Percentiles rank a stretch among this genome's conserved stretches.
These are phyloP conservation scores for Julus scandinavius DNA, from an alignment of 2,888 invertebrate genomes.

Conservation along the genomic window DNA sequence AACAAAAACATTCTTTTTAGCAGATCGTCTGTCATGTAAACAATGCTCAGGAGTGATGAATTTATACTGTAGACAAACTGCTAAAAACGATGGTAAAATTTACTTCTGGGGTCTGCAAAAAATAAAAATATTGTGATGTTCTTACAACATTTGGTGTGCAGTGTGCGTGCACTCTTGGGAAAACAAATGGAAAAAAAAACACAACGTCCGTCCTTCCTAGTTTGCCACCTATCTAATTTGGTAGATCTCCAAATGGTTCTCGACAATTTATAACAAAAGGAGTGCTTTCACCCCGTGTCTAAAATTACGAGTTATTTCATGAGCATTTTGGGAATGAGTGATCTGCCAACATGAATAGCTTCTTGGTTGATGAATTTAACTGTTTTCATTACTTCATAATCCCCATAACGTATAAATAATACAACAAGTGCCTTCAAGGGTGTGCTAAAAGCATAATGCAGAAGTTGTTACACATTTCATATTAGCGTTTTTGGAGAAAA, in stretches of 20 bases:
- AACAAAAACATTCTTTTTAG: background rate
- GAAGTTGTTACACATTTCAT: background rate
- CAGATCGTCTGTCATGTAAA: background rate
- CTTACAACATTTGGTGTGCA: slow-evolving; percentile 22
- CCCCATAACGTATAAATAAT: slow-evolving; percentile 12
- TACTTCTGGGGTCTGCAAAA: slow-evolving; percentile 19
- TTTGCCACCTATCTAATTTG: slow-evolving; percentile 35
- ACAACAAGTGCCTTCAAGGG: background rate
- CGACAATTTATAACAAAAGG: slow-evolving; percentile 16
- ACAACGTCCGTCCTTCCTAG: background rate
- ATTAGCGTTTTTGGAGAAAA: background rate
- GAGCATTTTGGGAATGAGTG: slow-evolving; percentile 42
- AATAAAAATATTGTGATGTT: background rate
- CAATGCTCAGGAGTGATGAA: background rate
- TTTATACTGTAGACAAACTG: background rate
- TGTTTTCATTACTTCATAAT: background rate
- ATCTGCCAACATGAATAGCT: background rate
- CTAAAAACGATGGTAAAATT: background rate
- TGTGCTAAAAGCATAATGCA: background rate
- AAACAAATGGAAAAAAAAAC: slow-evolving; percentile 8
- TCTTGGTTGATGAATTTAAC: slow-evolving; percentile 4
- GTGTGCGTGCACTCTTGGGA: slow-evolving; percentile 42
- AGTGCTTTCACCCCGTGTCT: slow-evolving; percentile 29
- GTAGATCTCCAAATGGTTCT: slow-evolving; percentile 34
- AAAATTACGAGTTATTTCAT: background rate